Evolutionary conservation across 2,113 vertebrate genomes (phyloP).

Genomic region (Myotis yumanensis): DNA sequence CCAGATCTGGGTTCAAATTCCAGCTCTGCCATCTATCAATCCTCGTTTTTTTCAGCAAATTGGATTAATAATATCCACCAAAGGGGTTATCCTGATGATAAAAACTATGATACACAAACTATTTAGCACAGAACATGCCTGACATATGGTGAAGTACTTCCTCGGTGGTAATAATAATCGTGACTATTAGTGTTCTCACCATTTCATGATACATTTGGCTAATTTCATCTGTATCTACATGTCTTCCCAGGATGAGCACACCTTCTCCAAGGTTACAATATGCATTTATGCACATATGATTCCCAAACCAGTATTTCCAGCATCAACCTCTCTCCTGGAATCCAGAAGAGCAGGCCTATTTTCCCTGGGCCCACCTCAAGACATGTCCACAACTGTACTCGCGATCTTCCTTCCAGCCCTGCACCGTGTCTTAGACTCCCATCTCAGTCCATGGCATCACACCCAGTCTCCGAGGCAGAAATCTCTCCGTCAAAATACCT

Average conservation of each 20-base stretch:
- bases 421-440: neutral
- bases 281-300: neutral
- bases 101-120: neutral
- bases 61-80: neutral
- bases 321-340: neutral
- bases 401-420: neutral
- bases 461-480: neutral
- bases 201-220: neutral
- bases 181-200: neutral
- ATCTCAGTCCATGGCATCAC: neutral
- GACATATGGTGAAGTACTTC: neutral
- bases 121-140: neutral
- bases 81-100: neutral
- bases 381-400: neutral
- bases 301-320: neutral
- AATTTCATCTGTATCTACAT: neutral
- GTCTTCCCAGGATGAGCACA: neutral
- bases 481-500: neutral
- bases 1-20: neutral
- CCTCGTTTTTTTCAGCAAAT: neutral
- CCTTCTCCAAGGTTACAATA: neutral
- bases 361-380: neutral
- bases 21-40: neutral
- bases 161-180: neutral
- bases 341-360: neutral